phyloP scores from a whole-genome alignment of 2,113 vertebrate genomes.

The Ageneiosus marmoratus region DNA sequence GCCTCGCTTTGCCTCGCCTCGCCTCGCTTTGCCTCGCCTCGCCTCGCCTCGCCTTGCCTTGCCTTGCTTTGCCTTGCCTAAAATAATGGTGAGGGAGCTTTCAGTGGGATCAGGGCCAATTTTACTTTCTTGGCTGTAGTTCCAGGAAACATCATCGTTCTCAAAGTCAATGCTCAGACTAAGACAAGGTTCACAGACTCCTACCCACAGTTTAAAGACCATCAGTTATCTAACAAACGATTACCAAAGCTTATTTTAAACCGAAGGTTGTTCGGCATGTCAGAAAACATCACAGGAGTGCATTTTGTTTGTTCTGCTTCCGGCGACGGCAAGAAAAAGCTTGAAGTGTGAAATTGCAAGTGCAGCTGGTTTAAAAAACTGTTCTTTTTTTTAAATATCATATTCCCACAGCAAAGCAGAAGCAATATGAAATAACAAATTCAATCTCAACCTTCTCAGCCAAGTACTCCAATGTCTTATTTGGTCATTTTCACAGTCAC shows the following conservation, averaged over 20 bases:
- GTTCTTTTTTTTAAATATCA: neutral
- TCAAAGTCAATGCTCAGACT: neutral
- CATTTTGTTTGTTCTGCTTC: neutral
- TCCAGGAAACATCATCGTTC: neutral
- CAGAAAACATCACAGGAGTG: neutral
- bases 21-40: too few species aligned
- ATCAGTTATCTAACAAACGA: neutral
- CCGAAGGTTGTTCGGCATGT: neutral
- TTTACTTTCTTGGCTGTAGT: neutral
- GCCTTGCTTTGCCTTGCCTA: too few species aligned
- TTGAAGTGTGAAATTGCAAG: constrained; percentile 15
- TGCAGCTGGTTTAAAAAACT: neutral
- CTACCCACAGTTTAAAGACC: neutral
- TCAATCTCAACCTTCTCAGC: neutral
- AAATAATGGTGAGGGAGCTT: neutral
- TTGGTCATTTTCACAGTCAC: constrained; percentile 9
- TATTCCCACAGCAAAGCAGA: constrained; percentile 13
- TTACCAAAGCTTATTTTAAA: neutral
- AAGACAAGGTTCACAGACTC: neutral
- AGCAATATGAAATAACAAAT: constrained; percentile 11
- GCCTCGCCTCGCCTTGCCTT: too few species aligned
- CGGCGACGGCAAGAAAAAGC: neutral
- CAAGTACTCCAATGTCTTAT: neutral
- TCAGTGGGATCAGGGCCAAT: neutral
- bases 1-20: too few species aligned